Evolutionary conservation across 2,888 invertebrate species (phyloP), one percentile per base, ranked within the genome.

Genomic region (Volucella inanis): DNA sequence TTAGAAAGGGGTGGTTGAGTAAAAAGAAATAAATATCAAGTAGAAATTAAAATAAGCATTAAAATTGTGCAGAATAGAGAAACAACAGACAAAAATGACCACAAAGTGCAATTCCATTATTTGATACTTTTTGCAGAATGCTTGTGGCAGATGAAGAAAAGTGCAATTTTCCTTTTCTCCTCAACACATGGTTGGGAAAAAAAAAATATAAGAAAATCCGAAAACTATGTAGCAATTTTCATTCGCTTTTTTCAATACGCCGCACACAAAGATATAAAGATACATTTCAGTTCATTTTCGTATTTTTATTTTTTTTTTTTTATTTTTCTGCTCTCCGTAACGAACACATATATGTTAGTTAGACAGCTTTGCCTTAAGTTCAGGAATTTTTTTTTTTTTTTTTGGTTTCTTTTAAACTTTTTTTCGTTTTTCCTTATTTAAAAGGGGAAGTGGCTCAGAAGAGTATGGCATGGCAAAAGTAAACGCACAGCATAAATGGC

Each of bases 101-200:
- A 81, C 81, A 85, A 85, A 81, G 85, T 85, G 85, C 85, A 85
- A 81, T 85, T 81, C 85, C 85, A 81, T 85, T 85, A 85, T 81
- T 85, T 81, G 76, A 81, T 68, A 80, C 54, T 80, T 76, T 84
- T 65, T 68, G 72, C 41, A 81, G 71, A 81, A 72, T 71, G 80
- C 57, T 55, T 55, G 68, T 78, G 75, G 75, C 80, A 81, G 85
- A 81, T 85, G 85, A 85, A 85, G 85, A 85, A 85, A 81, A 85
- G 81, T 85, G 81, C 81, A 85, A 85, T 85, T 85, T 85, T 85
- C 85, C 77, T 84, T 84, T 71, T 70, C 75, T 64, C 31, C 59
- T n/a, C 41, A 39, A n/a, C 54, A 52, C 50, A 52, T 12, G 14
- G 43, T 41, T 22, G 49, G 59, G 59, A 59, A 57, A 22, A 50